phyloP scores from a whole-genome alignment of 2,797 vertebrate genomes.

The Fringilla coelebs region DNA sequence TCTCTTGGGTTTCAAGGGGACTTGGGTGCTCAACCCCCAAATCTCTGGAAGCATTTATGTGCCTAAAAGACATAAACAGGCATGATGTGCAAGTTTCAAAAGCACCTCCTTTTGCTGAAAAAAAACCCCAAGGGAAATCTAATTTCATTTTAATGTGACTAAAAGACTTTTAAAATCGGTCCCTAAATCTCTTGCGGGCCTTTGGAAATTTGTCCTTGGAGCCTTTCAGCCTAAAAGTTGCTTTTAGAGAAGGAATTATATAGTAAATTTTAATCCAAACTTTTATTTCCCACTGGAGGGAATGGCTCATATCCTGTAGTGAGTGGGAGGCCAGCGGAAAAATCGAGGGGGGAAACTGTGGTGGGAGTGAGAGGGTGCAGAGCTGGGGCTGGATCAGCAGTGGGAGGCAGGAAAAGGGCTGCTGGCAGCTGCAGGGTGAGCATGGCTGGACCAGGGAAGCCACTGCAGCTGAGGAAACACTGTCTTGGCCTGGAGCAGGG shows the following conservation, averaged over 20 bases:
- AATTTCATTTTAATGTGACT: slow-evolving; percentile 8
- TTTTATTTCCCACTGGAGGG: slow-evolving; percentile 39
- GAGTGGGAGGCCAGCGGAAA: not conserved
- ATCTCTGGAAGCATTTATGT: not conserved
- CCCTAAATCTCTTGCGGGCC: not conserved
- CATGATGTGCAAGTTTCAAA: not conserved
- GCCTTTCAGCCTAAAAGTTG: not conserved
- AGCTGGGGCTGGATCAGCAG: not conserved
- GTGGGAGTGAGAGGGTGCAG: not conserved
- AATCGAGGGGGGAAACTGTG: not conserved
- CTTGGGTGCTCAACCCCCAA: not conserved
- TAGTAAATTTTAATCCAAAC: slow-evolving; percentile 23
- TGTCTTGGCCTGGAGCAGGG: not conserved
- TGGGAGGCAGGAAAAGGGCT: not conserved
- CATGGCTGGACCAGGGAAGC: not conserved
- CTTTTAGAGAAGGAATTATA: slow-evolving; percentile 30
- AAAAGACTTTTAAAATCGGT: slow-evolving; percentile 3
- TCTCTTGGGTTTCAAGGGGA: not conserved
- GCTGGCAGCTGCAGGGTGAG: not conserved
- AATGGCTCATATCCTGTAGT: slow-evolving; percentile 33
- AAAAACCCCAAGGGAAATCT: not conserved
- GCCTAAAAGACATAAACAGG: not conserved
- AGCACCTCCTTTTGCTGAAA: not conserved
- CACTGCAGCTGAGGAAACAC: not conserved
- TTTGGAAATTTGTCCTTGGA: not conserved